These are phyloP conservation scores for Lordiphosa mommai DNA, from an alignment of 1,140 invertebrate genomes.

Conservation along the genomic window DNA sequence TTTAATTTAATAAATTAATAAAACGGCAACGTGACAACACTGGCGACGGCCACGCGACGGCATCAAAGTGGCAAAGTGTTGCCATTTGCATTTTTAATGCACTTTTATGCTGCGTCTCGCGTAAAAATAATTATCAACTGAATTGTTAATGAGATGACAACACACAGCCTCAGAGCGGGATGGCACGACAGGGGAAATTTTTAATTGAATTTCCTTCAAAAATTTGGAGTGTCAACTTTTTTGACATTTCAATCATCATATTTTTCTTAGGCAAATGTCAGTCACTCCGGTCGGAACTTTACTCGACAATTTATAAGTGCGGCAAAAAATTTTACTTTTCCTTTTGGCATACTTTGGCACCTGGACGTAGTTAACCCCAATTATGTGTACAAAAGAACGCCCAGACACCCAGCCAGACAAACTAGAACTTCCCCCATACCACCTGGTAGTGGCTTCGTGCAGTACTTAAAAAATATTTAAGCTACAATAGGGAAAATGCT, in stretches of 20 bases:
- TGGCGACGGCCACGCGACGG: conserved; percentile 36
- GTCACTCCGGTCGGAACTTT: no score
- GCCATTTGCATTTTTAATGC: conserved; percentile 77
- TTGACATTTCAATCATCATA: conserved; percentile 30
- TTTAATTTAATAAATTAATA: conserved; percentile 78
- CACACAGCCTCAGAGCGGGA: conserved; percentile 13
- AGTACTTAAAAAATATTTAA: conserved; percentile 74
- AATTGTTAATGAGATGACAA: conserved; percentile 62
- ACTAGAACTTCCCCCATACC: conserved; percentile 21
- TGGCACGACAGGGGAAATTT: conserved; percentile 15
- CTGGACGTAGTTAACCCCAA: conserved; percentile 71
- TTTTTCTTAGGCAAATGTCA: conserved; percentile 11
- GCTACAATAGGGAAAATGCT: conserved; percentile 43
- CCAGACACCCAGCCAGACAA: conserved; percentile 34
- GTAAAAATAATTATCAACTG: conserved; percentile 78
- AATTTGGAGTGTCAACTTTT: no score
- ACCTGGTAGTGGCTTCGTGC: conserved; percentile 11
- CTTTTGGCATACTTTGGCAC: conserved; percentile 71
- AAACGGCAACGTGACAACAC: conserved; percentile 73
- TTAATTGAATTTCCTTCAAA: conserved; percentile 67
- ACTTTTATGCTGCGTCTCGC: conserved; percentile 55
- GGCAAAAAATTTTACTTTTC: conserved; percentile 58
- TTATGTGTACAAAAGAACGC: conserved; percentile 58
- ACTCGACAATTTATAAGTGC: conserved; percentile 59
- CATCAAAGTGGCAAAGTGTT: conserved; percentile 77